Base-by-base conservation (phyloP, 2,888 invertebrate genomes). In the Acrobasis consociella region DNA sequence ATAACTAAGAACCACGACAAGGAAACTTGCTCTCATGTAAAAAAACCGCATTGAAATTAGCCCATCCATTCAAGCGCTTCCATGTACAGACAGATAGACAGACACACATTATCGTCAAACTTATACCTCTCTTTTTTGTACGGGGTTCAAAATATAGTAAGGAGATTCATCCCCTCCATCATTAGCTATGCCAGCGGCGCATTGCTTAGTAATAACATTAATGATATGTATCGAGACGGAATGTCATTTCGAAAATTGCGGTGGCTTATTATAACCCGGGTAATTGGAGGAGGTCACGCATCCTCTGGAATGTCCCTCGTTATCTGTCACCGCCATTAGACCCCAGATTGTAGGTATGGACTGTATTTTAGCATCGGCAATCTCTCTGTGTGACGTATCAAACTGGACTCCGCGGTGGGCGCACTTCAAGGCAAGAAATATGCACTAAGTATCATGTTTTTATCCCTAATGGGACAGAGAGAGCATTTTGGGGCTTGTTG, bases 211-310 rank as follows among this genome's bases (percentile, higher is more conserved):
- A 87, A 87, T 86, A 79, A 86, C 78, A 84, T 79, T 79, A 82
- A 83, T 82, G 75, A 82, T 74, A 81, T 65, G 78, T 86, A 87
- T 87, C 77, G 86, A 73, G 80, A 83, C 68, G 83, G 87, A 86
- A 87, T 87, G 87, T 87, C 85, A 87, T 87, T 87, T 87, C 72
- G 82, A 83, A 85, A 85, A 87, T 86, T 85, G 78, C 76, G 64
- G 75, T 73, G 75, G 72, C 73, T 77, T 79, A 77, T 82, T 78
- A 79, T 79, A 72, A 73, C 70, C 75, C 66, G 65, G 69, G 70
- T 86, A 86, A 87, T 86, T 85, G 83, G 80, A 68, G 69, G 70
- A 70, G 74, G 78, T 83, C 87, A 87, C 87, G 87, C 81, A 86
- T 75, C 58, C 66, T 65, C 62, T 70, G 81, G 87, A 86, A 87